phyloP scores from a whole-genome alignment of 2,888 invertebrate genomes.

The Drosophila vallismaia region DNA sequence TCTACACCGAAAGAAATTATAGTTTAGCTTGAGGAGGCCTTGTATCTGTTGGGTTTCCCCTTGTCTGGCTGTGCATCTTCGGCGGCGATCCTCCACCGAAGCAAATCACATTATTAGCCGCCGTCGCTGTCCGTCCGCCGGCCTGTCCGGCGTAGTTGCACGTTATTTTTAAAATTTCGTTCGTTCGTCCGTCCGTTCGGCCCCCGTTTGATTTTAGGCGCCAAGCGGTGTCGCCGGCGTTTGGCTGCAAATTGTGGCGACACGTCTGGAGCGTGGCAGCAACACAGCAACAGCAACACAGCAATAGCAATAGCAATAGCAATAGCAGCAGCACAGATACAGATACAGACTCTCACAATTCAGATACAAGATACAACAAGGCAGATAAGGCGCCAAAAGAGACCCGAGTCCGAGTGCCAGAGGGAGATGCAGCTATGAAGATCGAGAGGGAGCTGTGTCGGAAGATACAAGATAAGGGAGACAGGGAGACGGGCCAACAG shows the following conservation, averaged over 20 bases:
- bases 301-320: conserved; percentile 49
- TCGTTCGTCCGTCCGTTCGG: conserved; percentile 24
- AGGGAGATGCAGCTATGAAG: conserved; percentile 49
- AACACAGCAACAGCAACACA: conserved; percentile 48
- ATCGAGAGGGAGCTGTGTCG: conserved; percentile 43
- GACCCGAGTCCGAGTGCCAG: conserved; percentile 6
- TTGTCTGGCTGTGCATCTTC: neutral
- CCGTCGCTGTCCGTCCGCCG: conserved; percentile 14
- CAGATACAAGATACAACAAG: conserved; percentile 58
- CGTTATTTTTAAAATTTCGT: conserved; percentile 56
- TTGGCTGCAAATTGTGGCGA: conserved; percentile 82
- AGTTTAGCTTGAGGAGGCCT: neutral
- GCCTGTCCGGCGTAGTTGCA: conserved; percentile 48
- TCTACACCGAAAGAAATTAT: neutral
- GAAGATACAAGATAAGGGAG: conserved; percentile 47
- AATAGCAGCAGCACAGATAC: conserved; percentile 18
- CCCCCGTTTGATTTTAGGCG: conserved; percentile 76
- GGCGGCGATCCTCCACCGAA: conserved; percentile 7
- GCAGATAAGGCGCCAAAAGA: conserved; percentile 6
- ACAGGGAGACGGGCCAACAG: conserved; percentile 57
- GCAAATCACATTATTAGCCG: conserved; percentile 75
- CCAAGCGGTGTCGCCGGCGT: conserved; percentile 64
- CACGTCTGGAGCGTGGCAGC: conserved; percentile 79
- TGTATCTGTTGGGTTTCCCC: neutral
- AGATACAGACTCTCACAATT: conserved; percentile 23